These are phyloP conservation scores for Lepidocolaptes lacrymiger DNA, from an alignment of 2,797 vertebrate genomes.

Conservation along the genomic window DNA sequence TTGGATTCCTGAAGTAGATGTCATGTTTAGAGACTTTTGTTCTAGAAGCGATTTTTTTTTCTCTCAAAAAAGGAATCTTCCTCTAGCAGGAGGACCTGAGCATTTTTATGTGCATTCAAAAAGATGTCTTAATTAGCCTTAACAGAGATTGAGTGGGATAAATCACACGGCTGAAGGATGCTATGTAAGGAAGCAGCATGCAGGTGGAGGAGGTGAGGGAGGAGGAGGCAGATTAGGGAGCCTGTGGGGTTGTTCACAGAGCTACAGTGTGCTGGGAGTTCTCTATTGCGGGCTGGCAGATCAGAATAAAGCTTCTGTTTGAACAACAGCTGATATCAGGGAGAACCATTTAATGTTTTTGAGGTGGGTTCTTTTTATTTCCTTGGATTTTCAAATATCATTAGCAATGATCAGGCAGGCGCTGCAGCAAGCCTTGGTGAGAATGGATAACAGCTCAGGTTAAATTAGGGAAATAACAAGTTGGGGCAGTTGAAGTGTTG, in stretches of 20 bases:
- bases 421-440: background rate
- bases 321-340: background rate
- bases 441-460: background rate
- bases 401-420: background rate
- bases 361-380: background rate
- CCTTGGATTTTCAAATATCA: background rate
- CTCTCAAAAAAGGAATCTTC: background rate
- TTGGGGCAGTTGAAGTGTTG: background rate
- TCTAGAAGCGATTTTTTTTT: background rate
- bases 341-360: background rate
- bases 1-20: background rate
- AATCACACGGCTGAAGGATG: background rate
- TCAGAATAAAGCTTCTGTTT: background rate
- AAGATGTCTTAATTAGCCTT: background rate
- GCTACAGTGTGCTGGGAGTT: background rate
- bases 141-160: background rate
- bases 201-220: background rate
- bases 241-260: rapidly evolving
- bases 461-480: background rate
- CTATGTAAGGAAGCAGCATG: background rate
- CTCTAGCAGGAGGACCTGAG: background rate
- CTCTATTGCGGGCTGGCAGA: background rate
- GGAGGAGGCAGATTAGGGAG: background rate
- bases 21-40: background rate
- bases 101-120: background rate